phyloP scores from a whole-genome alignment of 2,888 invertebrate genomes.

The Pseudanteris insignis region DNA sequence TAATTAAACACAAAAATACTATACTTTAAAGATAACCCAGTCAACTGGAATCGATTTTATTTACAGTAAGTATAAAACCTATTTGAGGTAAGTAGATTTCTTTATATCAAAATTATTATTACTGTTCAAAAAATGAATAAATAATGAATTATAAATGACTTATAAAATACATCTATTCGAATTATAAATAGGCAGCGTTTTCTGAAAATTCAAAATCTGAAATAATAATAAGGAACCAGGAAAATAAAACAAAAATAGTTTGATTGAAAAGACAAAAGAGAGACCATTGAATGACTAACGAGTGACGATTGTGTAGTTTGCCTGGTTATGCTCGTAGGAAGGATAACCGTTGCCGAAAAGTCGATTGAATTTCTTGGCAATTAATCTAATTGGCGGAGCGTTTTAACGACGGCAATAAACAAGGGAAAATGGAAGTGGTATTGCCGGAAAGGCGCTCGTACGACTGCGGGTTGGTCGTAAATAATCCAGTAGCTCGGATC shows the following conservation, averaged over 20 bases:
- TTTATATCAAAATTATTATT: too few species aligned
- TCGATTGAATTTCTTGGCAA: slow-evolving; percentile 19
- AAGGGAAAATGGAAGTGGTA: slow-evolving; percentile 21
- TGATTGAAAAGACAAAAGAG: background rate
- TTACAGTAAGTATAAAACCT: too few species aligned
- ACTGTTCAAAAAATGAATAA: too few species aligned
- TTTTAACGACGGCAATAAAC: slow-evolving; percentile 22
- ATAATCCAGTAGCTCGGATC: slow-evolving; percentile 34
- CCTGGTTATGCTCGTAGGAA: slow-evolving; percentile 6
- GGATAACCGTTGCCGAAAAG: slow-evolving; percentile 5
- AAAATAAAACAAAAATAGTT: too few species aligned
- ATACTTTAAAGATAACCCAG: too few species aligned
- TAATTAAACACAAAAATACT: too few species aligned
- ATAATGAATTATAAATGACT: too few species aligned
- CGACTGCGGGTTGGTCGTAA: slow-evolving; percentile 16
- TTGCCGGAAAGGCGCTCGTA: slow-evolving; percentile 12
- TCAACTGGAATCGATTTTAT: too few species aligned
- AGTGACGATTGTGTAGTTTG: background rate
- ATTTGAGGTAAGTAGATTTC: too few species aligned
- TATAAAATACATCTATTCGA: too few species aligned
- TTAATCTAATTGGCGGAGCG: slow-evolving; percentile 19
- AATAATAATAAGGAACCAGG: too few species aligned
- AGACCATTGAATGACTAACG: background rate
- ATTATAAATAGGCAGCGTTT: background rate
- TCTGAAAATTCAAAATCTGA: too few species aligned